Evolutionary conservation across 2,797 vertebrate genomes (phyloP).

Genomic region (Helostoma temminkii): DNA sequence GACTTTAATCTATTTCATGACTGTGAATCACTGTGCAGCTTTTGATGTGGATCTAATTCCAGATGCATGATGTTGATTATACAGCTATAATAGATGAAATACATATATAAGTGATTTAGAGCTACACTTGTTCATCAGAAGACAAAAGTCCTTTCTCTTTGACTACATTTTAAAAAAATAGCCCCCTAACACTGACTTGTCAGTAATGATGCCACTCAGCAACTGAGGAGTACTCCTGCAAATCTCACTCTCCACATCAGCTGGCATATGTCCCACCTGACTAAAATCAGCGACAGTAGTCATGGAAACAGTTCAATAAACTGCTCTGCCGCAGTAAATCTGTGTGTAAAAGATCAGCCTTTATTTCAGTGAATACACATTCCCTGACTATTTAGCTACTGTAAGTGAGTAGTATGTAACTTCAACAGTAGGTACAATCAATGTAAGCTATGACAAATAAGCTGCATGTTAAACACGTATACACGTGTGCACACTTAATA

Average conservation of each 20-base stretch:
- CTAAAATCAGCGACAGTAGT: conserved; percentile 2
- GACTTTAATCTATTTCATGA: neutral
- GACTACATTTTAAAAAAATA: neutral
- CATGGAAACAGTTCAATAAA: conserved; percentile 36
- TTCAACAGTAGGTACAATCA: conserved; percentile 4
- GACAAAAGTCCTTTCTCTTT: neutral
- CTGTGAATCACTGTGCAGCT: neutral
- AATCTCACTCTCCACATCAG: conserved; percentile 17
- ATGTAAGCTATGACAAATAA: conserved; percentile 4
- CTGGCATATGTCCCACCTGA: neutral
- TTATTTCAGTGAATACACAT: conserved; percentile 9
- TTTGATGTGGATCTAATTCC: neutral
- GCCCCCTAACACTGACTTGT: neutral
- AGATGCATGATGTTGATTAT: neutral
- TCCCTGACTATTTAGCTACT: neutral
- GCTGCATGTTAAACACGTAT: no score
- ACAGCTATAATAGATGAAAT: neutral
- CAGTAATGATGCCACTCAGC: conserved; percentile 15
- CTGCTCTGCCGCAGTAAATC: neutral
- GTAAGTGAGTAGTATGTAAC: neutral
- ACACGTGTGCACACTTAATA: no score
- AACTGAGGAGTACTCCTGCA: conserved; percentile 9
- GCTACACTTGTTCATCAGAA: neutral
- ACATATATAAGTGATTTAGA: no score
- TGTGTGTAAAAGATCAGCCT: conserved; percentile 6